Conservation (phyloP, 2,888 invertebrate species). For the Polymixis lichenea region DNA sequence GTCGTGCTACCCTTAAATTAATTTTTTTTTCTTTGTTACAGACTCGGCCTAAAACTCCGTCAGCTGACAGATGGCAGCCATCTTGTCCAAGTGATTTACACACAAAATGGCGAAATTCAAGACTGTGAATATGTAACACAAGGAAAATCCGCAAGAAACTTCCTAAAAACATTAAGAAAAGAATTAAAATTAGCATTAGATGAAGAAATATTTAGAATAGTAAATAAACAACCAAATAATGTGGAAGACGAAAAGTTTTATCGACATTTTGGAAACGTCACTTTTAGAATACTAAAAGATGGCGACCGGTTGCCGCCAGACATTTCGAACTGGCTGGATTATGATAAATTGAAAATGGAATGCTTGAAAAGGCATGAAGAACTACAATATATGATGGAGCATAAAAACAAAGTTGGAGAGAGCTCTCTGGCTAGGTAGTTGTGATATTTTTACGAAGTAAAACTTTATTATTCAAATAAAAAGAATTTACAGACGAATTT, state of each 20-base stretch:
- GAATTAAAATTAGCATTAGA: conserved; percentile 89
- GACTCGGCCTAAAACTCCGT: conserved; percentile 90
- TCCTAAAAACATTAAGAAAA: conserved; percentile 90
- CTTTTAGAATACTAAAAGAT: conserved; percentile 88
- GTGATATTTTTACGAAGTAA: conserved; percentile 51
- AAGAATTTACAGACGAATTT: conserved; percentile 8
- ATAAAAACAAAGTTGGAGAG: conserved; percentile 79
- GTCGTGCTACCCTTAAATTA: not conserved
- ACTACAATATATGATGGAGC: conserved; percentile 82
- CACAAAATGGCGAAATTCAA: conserved; percentile 90
- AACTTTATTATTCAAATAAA: conserved; percentile 15
- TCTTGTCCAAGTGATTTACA: conserved; percentile 93
- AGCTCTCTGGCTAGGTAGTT: conserved; percentile 81
- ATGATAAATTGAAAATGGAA: conserved; percentile 89
- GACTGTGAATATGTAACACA: conserved; percentile 93
- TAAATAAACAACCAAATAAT: conserved; percentile 72
- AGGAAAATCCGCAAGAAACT: conserved; percentile 88
- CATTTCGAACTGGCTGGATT: conserved; percentile 90
- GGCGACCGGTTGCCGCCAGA: conserved; percentile 86
- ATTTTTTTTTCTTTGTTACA: conserved; percentile 79
- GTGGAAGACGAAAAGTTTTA: conserved; percentile 80
- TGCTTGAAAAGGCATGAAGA: conserved; percentile 88
- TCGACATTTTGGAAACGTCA: conserved; percentile 89
- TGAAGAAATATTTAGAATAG: conserved; percentile 80
- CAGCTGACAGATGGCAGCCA: conserved; percentile 93